Base-by-base conservation (phyloP, 2,888 invertebrate genomes). In the Phortica okadai region DNA sequence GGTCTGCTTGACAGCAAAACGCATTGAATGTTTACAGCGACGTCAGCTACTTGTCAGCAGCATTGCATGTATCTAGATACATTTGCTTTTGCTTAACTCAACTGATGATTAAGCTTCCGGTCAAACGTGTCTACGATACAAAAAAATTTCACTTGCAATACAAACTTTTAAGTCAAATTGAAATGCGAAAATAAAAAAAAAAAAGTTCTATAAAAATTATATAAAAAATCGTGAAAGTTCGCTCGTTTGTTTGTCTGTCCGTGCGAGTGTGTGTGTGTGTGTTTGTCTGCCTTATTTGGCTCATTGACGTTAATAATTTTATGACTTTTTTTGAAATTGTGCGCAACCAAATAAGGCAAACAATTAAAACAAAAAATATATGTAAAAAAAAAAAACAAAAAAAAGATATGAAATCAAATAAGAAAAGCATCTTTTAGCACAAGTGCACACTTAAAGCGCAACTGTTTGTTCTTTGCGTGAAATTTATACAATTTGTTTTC, bases 231-330 rank as follows among this genome's bases (percentile, higher is more conserved):
- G 76, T 74, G 78, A 78, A 78, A 78, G 78, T 74, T 62, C 54
- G 67, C 56, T 69, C 16, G 21, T 44, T 69, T 54, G 56, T 72
- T 72, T 16, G 2, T 54, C 54, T 54, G n/a, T 10, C 10, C 54
- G 66, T 66, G 42, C 42, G 41, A 6, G 50, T 50, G 50, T 59
- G 42, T 41, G n/a, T 73, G 21, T 25, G 16, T 54, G 54, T 33
- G 33, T 62, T 73, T 69, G 75, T 73, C 56, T 54, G 11, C 77
- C 77, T 42, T 75, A 77, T 77, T 75, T 77, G 77, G 77, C 69
- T 69, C 44, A 74, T 69, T 74, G 86, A 87, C 88, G 85, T 85
- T 86, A 81, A 88, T 86, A 84, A 84, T 87, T 87, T 76, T 83
- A 83, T 75, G 77, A 73, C 54, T 69, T 70, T 42, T 42, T 67